Conservation (phyloP, 2,888 invertebrate genomes). For the Volucella bombylans region DNA sequence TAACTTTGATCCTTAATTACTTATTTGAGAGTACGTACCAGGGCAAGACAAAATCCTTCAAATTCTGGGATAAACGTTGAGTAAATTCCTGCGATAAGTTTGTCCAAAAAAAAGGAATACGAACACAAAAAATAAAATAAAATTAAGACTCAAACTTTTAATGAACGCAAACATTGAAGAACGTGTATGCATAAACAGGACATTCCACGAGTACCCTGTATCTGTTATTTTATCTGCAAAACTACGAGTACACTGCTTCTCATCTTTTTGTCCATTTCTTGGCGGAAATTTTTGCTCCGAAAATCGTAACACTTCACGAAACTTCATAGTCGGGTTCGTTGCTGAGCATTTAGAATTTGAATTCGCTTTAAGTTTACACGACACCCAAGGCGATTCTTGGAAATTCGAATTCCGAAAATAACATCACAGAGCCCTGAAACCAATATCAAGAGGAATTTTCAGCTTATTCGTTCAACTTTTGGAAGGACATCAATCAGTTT, state of each 20-base stretch:
- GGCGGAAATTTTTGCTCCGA: slow-evolving; percentile 10
- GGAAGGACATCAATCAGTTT: too few species aligned
- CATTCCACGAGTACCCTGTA: not conserved
- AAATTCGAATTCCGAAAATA: slow-evolving; percentile 13
- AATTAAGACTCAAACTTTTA: slow-evolving; percentile 57
- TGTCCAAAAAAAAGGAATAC: not conserved
- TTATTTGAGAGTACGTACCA: slow-evolving; percentile 27
- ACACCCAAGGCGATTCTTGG: slow-evolving; percentile 37
- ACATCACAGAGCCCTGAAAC: not conserved
- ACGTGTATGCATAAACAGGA: slow-evolving; percentile 21
- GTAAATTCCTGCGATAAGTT: slow-evolving; percentile 53
- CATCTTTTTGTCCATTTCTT: slow-evolving; percentile 7
- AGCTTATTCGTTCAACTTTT: too few species aligned
- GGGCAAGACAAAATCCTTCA: slow-evolving; percentile 34
- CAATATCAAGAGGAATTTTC: slow-evolving; percentile 2
- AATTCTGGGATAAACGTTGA: slow-evolving; percentile 3
- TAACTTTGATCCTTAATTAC: slow-evolving; percentile 63
- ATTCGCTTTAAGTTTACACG: slow-evolving; percentile 21
- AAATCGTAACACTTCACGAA: slow-evolving; percentile 34
- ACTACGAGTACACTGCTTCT: too few species aligned
- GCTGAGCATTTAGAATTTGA: not conserved
- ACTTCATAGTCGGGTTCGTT: slow-evolving; percentile 14
- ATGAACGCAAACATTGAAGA: slow-evolving; percentile 58
- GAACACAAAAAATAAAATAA: not conserved
- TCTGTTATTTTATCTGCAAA: not conserved